A percentile compares a stretch with the other conserved stretches of the same genome.
phyloP scores from a whole-genome alignment of 2,888 invertebrate genomes.

The Gerosis bhagava region DNA sequence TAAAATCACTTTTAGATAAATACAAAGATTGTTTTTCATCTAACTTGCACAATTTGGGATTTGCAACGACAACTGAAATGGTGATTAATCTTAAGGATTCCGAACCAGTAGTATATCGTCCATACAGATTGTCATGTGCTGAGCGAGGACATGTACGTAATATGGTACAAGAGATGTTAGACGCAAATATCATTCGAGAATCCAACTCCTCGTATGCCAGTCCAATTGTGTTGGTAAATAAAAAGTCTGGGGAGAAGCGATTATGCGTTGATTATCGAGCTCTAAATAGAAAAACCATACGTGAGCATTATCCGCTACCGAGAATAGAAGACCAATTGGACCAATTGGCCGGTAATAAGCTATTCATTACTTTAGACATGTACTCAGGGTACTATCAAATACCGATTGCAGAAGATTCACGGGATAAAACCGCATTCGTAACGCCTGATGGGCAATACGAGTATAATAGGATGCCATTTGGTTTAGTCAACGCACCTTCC shows the following conservation, averaged over 20 bases:
- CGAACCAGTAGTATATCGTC: slow-evolving; percentile 29
- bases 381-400: slow-evolving; percentile 32
- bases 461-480: neutral
- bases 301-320: slow-evolving; percentile 33
- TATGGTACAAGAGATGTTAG: slow-evolving; percentile 31
- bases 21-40: slow-evolving; percentile 25
- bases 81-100: slow-evolving; percentile 22
- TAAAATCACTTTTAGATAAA: no score
- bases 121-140: slow-evolving; percentile 25
- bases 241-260: slow-evolving; percentile 27
- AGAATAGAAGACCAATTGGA: slow-evolving; percentile 28
- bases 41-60: slow-evolving; percentile 23
- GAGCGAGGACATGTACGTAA: slow-evolving; percentile 20
- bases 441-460: slow-evolving; percentile 43
- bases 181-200: slow-evolving; percentile 25
- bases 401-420: slow-evolving; percentile 39
- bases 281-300: slow-evolving; percentile 25
- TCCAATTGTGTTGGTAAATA: slow-evolving; percentile 32
- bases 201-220: slow-evolving; percentile 32
- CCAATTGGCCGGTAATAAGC: slow-evolving; percentile 13
- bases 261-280: slow-evolving; percentile 32
- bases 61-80: slow-evolving; percentile 25
- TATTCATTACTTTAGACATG: slow-evolving; percentile 26
- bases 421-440: slow-evolving; percentile 46
- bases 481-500: slow-evolving; percentile 2